Evolutionary conservation across 2,797 vertebrate genomes (phyloP).

Genomic region (Argyrosomus regius): DNA sequence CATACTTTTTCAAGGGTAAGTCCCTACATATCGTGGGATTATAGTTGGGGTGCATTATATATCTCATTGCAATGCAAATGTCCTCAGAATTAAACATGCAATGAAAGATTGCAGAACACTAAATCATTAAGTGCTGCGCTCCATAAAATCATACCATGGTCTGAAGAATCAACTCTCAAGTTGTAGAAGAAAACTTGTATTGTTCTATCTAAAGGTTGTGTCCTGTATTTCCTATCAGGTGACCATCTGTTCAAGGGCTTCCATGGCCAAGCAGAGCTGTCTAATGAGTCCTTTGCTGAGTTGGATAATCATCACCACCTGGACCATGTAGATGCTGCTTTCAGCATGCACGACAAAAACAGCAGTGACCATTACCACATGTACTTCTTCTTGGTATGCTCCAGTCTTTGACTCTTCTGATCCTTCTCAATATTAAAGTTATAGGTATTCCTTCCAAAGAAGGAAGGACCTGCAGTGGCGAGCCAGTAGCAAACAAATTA

Average conservation of each 20-base stretch:
- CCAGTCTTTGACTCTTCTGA: not conserved
- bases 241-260: slow-evolving; percentile 83
- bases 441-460: not conserved
- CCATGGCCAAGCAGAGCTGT: slow-evolving; percentile 59
- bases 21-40: not conserved
- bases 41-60: not conserved
- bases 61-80: not conserved
- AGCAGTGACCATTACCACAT: slow-evolving; percentile 75
- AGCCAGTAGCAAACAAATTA: too few relatives aligned
- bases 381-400: slow-evolving; percentile 86
- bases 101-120: not conserved
- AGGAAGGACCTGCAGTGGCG: not conserved
- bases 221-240: slow-evolving; percentile 63
- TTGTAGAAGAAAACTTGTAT: not conserved
- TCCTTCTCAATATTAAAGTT: not conserved
- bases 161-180: not conserved
- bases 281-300: slow-evolving; percentile 80
- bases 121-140: not conserved
- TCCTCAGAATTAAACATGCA: not conserved
- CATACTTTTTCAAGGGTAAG: slow-evolving; percentile 89
- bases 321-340: slow-evolving; percentile 86
- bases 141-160: not conserved
- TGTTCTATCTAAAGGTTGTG: not conserved
- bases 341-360: slow-evolving; percentile 75
- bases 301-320: slow-evolving; percentile 79